Evolutionary conservation across 1,140 invertebrate genomes (phyloP).

Genomic region (Chelonus insularis): DNA sequence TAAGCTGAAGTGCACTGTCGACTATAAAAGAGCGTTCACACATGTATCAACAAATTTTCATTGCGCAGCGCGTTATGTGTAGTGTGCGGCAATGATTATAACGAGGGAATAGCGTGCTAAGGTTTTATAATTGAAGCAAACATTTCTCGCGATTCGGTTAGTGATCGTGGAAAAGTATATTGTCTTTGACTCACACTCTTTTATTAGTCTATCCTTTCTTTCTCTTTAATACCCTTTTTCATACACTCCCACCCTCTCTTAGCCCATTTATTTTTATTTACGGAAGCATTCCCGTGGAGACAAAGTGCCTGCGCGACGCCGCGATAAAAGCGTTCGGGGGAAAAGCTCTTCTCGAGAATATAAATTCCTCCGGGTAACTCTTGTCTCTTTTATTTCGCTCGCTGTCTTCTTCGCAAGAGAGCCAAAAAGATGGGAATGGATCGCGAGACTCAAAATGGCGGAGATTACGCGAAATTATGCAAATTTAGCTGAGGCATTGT

Average conservation of each 20-base stretch:
- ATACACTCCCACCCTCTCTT: too few species aligned
- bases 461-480: slow-evolving; percentile 62
- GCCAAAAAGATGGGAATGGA: slow-evolving; percentile 1
- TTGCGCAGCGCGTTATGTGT: too few species aligned
- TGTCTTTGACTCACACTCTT: neutral
- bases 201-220: too few species aligned
- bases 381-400: neutral
- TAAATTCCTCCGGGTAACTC: slow-evolving; percentile 9
- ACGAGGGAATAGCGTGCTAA: slow-evolving; percentile 31
- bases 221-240: too few species aligned
- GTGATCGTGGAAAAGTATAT: slow-evolving; percentile 15
- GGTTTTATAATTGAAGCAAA: slow-evolving; percentile 27
- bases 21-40: slow-evolving; percentile 27
- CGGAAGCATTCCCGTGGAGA: slow-evolving; percentile 21
- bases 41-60: slow-evolving; percentile 8
- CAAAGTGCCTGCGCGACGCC: slow-evolving; percentile 21
- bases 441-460: slow-evolving; percentile 50
- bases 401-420: neutral
- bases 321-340: slow-evolving; percentile 20
- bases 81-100: slow-evolving; percentile 10
- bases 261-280: slow-evolving; percentile 20
- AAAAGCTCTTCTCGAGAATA: slow-evolving; percentile 19
- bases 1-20: too few species aligned
- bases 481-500: slow-evolving; percentile 57
- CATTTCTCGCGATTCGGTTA: slow-evolving; percentile 15